Percentiles rank a stretch among this genome's conserved stretches.
Evolutionary conservation across 2,888 invertebrate species (phyloP).

Genomic region (Hofmannophila pseudospretella): DNA sequence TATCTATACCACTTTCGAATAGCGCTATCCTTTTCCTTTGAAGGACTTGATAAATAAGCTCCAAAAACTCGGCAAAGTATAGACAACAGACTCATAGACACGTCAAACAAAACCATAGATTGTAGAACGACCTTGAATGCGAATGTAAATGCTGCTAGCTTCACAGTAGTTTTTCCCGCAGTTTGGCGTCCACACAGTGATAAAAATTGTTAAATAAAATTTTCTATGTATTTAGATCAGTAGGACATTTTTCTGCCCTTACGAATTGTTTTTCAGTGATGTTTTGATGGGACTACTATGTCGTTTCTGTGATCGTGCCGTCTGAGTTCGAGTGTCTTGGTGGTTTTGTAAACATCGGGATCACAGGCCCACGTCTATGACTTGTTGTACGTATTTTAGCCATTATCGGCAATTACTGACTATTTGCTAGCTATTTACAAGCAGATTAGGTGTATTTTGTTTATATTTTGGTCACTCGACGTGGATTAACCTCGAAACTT

Average conservation of each 20-base stretch:
- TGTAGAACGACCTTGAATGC: slow-evolving; percentile 53
- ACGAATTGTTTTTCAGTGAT: slow-evolving; percentile 48
- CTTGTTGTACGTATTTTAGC: slow-evolving; percentile 71
- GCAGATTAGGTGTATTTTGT: slow-evolving; percentile 26
- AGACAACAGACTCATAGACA: not conserved
- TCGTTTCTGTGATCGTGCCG: slow-evolving; percentile 56
- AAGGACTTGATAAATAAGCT: no score
- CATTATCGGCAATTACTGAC: slow-evolving; percentile 42
- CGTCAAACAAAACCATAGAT: slow-evolving; percentile 34
- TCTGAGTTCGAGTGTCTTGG: slow-evolving; percentile 48
- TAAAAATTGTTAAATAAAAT: slow-evolving; percentile 53
- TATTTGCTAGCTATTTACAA: slow-evolving; percentile 31
- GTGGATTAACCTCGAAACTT: slow-evolving; percentile 50
- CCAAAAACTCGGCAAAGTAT: not conserved
- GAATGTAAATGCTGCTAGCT: slow-evolving; percentile 46
- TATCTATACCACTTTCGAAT: no score
- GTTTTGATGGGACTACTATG: slow-evolving; percentile 53
- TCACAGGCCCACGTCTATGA: slow-evolving; percentile 75
- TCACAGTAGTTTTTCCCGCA: slow-evolving; percentile 75
- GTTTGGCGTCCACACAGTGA: slow-evolving; percentile 73
- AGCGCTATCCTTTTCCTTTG: no score
- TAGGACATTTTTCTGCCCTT: slow-evolving; percentile 36
- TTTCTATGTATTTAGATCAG: slow-evolving; percentile 68
- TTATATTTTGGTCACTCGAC: slow-evolving; percentile 23
- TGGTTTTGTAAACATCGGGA: slow-evolving; percentile 74